These are phyloP conservation scores for Enteromius fasciolatus DNA, from an alignment of 2,797 vertebrate species.

Conservation along the genomic window DNA sequence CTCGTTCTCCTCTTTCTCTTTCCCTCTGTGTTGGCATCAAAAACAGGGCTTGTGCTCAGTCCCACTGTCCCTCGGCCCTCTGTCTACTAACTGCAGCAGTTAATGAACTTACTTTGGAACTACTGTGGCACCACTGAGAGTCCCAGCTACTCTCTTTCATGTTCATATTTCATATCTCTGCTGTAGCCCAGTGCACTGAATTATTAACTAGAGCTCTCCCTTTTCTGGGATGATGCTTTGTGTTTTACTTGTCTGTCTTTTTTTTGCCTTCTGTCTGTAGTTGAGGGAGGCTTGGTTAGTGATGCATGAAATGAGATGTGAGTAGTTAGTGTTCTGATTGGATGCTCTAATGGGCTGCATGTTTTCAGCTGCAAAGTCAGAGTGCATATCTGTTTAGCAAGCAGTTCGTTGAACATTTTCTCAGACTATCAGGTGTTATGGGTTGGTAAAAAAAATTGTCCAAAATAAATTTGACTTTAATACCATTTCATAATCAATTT, in stretches of 20 bases:
- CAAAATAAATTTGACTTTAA: conserved; percentile 47
- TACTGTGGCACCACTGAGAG: conserved; percentile 59
- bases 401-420: conserved; percentile 16
- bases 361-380: conserved; percentile 25
- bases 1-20: conserved; percentile 22
- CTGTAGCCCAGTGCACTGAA: conserved; percentile 75
- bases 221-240: conserved; percentile 65
- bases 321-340: conserved; percentile 32
- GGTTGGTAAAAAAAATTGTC: conserved; percentile 18
- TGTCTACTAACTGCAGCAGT: conserved; percentile 60
- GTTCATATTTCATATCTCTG: conserved; percentile 79
- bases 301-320: conserved; percentile 50
- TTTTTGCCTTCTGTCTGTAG: conserved; percentile 26
- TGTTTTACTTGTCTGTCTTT: conserved; percentile 41
- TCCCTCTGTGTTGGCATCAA: conserved; percentile 9
- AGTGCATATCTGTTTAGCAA: conserved; percentile 35
- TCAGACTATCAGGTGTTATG: conserved; percentile 29
- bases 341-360: conserved; percentile 24
- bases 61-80: conserved; percentile 31
- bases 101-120: conserved; percentile 72
- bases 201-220: conserved; percentile 76
- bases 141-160: conserved; percentile 71
- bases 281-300: conserved; percentile 24
- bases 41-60: conserved; percentile 4
- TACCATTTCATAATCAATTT: conserved; percentile 45